Evolutionary conservation across 2,113 vertebrate species (phyloP).

Genomic region (Epinephelus moara): DNA sequence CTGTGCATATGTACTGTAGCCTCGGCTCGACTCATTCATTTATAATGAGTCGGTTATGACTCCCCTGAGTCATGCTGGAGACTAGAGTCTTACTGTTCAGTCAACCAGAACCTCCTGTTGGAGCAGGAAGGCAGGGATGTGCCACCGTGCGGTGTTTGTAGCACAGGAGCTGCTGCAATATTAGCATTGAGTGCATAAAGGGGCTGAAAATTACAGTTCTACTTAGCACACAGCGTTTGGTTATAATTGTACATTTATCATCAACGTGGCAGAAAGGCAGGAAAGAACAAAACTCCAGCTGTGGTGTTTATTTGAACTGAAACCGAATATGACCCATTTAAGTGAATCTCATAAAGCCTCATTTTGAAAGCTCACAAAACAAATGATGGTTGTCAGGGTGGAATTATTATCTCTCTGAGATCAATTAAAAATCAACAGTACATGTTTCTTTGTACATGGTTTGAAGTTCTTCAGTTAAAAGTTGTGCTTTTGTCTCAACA

Average conservation of each 20-base stretch:
- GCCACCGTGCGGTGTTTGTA: slow-evolving; percentile 35
- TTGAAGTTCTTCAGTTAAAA: not conserved
- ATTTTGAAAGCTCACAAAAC: not conserved
- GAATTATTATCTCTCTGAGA: not conserved
- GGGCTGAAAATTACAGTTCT: slow-evolving; percentile 13
- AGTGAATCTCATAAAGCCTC: slow-evolving; percentile 9
- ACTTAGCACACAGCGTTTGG: slow-evolving; percentile 28
- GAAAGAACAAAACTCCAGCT: slow-evolving; percentile 21
- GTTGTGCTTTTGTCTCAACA: not conserved
- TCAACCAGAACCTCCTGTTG: slow-evolving; percentile 72
- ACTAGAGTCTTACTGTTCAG: slow-evolving; percentile 67
- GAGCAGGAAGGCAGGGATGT: slow-evolving; percentile 51
- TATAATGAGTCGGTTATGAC: slow-evolving; percentile 75
- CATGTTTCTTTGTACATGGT: not conserved
- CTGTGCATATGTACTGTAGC: slow-evolving; percentile 67
- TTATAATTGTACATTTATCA: slow-evolving; percentile 42
- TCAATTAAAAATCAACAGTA: not conserved
- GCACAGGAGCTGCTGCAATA: slow-evolving; percentile 26
- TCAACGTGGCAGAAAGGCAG: slow-evolving; percentile 6
- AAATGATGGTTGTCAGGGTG: not conserved
- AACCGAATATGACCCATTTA: slow-evolving; percentile 1
- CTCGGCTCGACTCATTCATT: slow-evolving; percentile 72
- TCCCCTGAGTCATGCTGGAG: slow-evolving; percentile 73
- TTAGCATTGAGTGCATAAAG: slow-evolving; percentile 12
- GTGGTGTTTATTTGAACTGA: slow-evolving; percentile 30